Evolutionary conservation across 2,888 invertebrate species (phyloP).

Genomic region (Drosophila fulvimacula): DNA sequence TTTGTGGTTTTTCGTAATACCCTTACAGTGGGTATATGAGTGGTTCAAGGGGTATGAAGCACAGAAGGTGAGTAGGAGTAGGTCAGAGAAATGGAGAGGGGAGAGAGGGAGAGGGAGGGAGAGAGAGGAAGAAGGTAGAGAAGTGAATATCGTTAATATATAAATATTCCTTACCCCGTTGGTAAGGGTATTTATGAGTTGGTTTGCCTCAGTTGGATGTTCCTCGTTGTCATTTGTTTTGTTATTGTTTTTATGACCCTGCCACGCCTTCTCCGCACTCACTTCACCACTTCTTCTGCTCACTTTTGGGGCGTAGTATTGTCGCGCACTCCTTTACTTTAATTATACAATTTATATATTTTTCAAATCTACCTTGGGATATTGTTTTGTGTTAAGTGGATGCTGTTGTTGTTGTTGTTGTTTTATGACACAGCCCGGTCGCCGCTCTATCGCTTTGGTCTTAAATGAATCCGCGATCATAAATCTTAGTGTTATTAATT

Average conservation of each 20-base stretch:
- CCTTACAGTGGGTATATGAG: neutral
- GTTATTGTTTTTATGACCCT: conserved; percentile 51
- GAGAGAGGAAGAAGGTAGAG: neutral
- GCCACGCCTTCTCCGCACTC: conserved; percentile 48
- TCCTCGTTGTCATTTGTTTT: conserved; percentile 24
- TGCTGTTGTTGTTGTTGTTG: conserved; percentile 32
- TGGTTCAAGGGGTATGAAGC: neutral
- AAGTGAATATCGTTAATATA: neutral
- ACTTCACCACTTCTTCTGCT: neutral
- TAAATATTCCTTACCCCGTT: neutral
- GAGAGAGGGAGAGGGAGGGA: neutral
- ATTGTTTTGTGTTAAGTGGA: conserved; percentile 41
- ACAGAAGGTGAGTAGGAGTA: neutral
- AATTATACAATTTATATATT: conserved; percentile 70
- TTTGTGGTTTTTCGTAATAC: conserved; percentile 7
- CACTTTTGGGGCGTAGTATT: conserved; percentile 24
- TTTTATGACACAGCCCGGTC: conserved; percentile 64
- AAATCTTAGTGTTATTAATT: conserved; percentile 74
- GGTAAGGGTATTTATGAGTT: neutral
- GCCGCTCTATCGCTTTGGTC: conserved; percentile 56
- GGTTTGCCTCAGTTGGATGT: neutral
- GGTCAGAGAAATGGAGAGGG: neutral
- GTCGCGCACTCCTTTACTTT: conserved; percentile 49
- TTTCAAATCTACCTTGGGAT: conserved; percentile 41
- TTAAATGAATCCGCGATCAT: conserved; percentile 46